Evolutionary conservation across 2,888 invertebrate genomes (phyloP), one percentile per base, ranked within the genome.

Genomic region (Brachypalpus laphriformis): DNA sequence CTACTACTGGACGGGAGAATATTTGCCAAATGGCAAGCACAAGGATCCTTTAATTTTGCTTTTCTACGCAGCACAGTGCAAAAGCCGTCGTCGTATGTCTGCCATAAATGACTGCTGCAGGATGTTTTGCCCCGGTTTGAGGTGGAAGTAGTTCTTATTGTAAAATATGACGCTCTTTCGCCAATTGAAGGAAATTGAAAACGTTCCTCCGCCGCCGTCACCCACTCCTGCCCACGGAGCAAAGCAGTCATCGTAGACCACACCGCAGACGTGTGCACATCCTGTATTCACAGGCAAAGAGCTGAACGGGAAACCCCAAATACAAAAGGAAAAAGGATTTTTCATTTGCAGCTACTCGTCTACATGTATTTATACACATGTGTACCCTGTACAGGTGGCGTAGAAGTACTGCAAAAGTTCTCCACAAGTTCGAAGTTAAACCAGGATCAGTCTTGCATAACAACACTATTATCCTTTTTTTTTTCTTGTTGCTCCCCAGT

Each of bases 101-200:
- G 81, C 59, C 81, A 76, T 81, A 81, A 85, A 76, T 80, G 85
- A 81, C 71, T 85, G 61, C 66, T 75, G 75, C 75, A 81, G 85
- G 76, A 81, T 81, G 70, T 75, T 85, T 81, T 59, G 16, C 22
- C 31, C 22, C 31, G 54, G 65, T 85, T 65, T 75, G 57, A 66
- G 65, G 37, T 75, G 47, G 65, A n/a, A n/a, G n/a, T 71, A 65
- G 76, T 70, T 49, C 80, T 85, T 81, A 76, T 85, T 85, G 81
- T 81, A 85, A 85, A 85, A 85, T 85, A 85, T 85, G 85, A 76
- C 75, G 85, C 81, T 81, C 75, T 85, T 76, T 61, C 75, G 75
- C 85, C 85, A 85, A 85, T 85, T 81, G 85, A 85, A 81, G 85
- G 85, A 85, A 81, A 85, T 85, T 85, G 81, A 85, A 85, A 85